Conservation (phyloP, 2,797 vertebrate genomes). For the Crax fasciolata region DNA sequence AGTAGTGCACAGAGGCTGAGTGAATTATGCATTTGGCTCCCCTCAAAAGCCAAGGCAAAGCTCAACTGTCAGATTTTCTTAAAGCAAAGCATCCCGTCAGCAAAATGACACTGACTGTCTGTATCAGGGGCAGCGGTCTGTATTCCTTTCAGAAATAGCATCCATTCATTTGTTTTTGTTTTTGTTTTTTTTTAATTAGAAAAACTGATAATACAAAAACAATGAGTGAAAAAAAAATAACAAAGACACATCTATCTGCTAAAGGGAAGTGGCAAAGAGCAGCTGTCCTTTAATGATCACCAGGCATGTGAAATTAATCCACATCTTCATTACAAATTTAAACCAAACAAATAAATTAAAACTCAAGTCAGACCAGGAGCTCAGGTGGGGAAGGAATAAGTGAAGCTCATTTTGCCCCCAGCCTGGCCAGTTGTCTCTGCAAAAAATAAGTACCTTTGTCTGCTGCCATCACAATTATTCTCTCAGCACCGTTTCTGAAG, state of each 20-base stretch:
- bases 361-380: constrained; percentile 28
- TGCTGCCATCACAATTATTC: constrained; percentile 65
- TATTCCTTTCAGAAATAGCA: constrained; percentile 68
- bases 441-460: constrained; percentile 71
- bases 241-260: constrained; percentile 70
- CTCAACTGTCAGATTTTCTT: constrained; percentile 75
- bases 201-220: constrained; percentile 71
- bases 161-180: constrained; percentile 50
- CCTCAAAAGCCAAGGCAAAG: constrained; percentile 72
- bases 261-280: constrained; percentile 69
- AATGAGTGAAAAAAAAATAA: constrained; percentile 55
- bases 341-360: constrained; percentile 66
- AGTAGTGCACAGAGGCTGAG: constrained; percentile 51
- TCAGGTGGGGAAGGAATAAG: constrained; percentile 69
- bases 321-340: constrained; percentile 60
- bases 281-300: constrained; percentile 70
- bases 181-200: constrained; percentile 64
- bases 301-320: constrained; percentile 64
- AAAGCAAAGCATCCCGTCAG: constrained; percentile 67
- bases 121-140: constrained; percentile 5
- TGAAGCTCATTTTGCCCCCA: constrained; percentile 59
- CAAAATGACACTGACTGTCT: constrained; percentile 68
- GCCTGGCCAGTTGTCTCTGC: constrained; percentile 19
- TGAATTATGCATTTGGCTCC: constrained; percentile 76
- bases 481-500: constrained; percentile 58